Evolutionary conservation across 2,113 vertebrate genomes (phyloP).

Genomic region (Leucosticte australis): DNA sequence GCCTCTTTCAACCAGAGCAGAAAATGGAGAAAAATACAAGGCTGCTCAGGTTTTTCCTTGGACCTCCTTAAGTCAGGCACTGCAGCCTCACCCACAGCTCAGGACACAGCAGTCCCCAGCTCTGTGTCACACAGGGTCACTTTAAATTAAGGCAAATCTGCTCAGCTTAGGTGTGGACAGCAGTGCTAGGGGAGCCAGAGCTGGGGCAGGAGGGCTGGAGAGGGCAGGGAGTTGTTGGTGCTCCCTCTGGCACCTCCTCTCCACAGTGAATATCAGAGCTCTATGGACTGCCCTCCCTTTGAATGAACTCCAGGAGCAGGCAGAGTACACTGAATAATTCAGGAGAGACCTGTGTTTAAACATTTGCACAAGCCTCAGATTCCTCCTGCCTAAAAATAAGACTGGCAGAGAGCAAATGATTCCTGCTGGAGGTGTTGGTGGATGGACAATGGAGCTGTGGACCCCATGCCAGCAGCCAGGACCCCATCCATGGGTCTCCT

Average conservation of each 20-base stretch:
- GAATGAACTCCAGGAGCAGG: conserved; percentile 29
- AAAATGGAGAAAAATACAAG: not conserved
- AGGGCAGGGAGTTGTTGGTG: not conserved
- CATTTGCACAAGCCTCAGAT: conserved; percentile 24
- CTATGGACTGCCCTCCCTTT: not conserved
- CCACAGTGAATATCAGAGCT: not conserved
- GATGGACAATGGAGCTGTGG: not conserved
- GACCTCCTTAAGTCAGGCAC: not conserved
- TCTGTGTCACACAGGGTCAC: not conserved
- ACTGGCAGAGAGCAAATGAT: not conserved
- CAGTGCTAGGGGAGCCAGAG: not conserved
- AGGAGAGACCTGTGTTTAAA: conserved; percentile 23
- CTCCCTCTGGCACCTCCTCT: not conserved
- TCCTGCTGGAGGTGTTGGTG: accelerated
- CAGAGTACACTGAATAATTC: conserved; percentile 33
- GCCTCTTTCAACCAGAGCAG: not conserved
- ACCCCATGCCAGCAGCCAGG: not conserved
- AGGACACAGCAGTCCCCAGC: not conserved
- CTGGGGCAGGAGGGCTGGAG: not conserved
- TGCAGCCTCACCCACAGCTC: not conserved
- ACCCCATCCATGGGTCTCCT: accelerated
- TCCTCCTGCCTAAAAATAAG: conserved; percentile 11
- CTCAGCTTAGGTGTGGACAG: not conserved
- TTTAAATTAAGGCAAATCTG: not conserved
- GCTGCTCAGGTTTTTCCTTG: not conserved